Base-by-base conservation (phyloP, 2,888 invertebrate species). In the Tortricodes alternella region DNA sequence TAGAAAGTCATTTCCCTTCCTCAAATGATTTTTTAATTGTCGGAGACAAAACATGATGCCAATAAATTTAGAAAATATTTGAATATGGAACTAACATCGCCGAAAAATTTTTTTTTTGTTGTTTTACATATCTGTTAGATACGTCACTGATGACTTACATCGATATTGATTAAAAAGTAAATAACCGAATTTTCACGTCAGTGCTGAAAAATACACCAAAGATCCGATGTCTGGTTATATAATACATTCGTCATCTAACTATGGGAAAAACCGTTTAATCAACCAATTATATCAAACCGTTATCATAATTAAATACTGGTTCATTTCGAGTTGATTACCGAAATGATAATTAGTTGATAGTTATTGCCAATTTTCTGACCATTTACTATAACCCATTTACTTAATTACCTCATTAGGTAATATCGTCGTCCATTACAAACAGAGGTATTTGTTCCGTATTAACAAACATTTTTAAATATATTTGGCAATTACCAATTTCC, bases 381-480 rank as follows among this genome's bases (percentile, higher is more conserved):
- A 56, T 32, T 55, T 56, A 48, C 13, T 38, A 50, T 44, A 56
- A 56, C 56, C 56, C 49, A n/a, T n/a, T n/a, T n/a, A n/a, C n/a
- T 50, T 37, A 56, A 50, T 43, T 56, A 44, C 44, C 43, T 32
- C 43, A 49, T 38, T 56, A 44, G 32, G 32, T 41, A 53, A 56
- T 56, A 6, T 38, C 29, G 11, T 50, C 21, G 37, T 11, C 37
- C 27, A 44, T 56, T 56, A 56, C 18, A 9, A 11, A 9, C 32
- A 8, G 24, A 43, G 48, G 6, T 44, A 38, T 56, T 56, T 56
- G 34, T 48, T 19, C 24, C 41, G 23, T 34, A 41, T 15, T 48
- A 41, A 48, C 48, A 41, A 56, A 49, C 15, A 29, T 16, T 29
- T 37, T 49, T 13, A 37, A 55, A 53, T 53, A 38, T 46, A 23